A percentile compares a stretch with the other conserved stretches of the same genome.
Evolutionary conservation across 1,140 invertebrate genomes (phyloP).

Genomic region (Lasaia peninsularis): DNA sequence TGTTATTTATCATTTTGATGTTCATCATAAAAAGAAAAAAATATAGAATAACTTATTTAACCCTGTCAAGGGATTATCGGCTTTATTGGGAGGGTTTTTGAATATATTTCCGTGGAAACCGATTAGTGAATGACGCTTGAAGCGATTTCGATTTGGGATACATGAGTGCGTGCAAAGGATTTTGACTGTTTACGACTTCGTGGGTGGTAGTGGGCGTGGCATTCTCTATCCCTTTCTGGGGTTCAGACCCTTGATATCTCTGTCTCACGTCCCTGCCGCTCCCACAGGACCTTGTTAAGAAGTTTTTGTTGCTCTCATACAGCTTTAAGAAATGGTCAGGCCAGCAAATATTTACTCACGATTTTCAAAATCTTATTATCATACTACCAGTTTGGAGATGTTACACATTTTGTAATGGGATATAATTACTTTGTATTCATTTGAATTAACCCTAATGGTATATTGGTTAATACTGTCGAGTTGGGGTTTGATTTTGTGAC

Average conservation of each 20-base stretch:
- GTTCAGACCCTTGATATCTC: conserved; percentile 24
- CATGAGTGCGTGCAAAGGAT: conserved; percentile 74
- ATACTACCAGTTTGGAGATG: conserved; percentile 38
- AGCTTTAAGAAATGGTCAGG: conserved; percentile 67
- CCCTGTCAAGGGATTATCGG: conserved; percentile 35
- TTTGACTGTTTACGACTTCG: conserved; percentile 73
- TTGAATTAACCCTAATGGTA: too few relatives aligned
- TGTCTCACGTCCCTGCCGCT: conserved; percentile 52
- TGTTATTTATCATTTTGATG: conserved; percentile 75
- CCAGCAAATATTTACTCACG: conserved; percentile 75
- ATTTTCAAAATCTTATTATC: conserved; percentile 71
- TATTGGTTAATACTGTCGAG: too few relatives aligned
- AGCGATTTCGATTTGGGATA: conserved; percentile 75
- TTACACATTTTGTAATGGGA: conserved; percentile 16
- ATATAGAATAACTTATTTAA: conserved; percentile 69
- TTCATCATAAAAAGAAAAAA: conserved; percentile 68
- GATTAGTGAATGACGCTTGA: conserved; percentile 41
- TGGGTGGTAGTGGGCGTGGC: conserved; percentile 74
- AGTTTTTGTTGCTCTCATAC: conserved; percentile 68
- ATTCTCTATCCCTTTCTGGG: conserved; percentile 39
- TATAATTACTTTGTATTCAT: too few relatives aligned
- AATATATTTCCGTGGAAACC: conserved; percentile 35
- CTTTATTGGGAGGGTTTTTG: conserved; percentile 37
- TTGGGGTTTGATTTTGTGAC: too few relatives aligned
- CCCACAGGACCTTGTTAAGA: conserved; percentile 72